These are phyloP conservation scores for Dicrostonyx torquatus DNA, from an alignment of 2,797 vertebrate species.

Conservation along the genomic window DNA sequence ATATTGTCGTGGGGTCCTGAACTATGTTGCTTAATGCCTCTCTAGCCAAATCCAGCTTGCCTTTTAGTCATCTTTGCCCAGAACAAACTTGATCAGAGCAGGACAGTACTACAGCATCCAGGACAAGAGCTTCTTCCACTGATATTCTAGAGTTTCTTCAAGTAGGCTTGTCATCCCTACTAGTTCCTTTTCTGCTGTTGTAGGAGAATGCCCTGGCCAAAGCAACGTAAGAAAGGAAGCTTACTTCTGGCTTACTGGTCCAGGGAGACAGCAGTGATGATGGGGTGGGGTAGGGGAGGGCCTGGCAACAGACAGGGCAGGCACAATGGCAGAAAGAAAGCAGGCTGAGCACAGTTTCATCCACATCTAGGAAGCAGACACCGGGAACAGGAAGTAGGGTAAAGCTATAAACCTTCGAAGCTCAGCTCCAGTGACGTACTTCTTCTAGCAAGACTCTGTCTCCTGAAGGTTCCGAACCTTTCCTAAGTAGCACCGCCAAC, in stretches of 20 bases:
- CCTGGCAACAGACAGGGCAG: not conserved
- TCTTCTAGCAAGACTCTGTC: not conserved
- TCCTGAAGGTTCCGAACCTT: not conserved
- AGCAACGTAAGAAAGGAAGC: not conserved
- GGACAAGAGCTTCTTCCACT: not conserved
- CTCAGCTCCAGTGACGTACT: not conserved
- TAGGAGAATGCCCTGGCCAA: not conserved
- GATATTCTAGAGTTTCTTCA: not conserved
- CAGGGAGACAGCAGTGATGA: not conserved
- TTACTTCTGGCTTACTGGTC: not conserved
- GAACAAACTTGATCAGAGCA: not conserved
- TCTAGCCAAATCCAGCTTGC: not conserved
- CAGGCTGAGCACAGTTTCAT: not conserved
- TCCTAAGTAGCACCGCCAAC: not conserved
- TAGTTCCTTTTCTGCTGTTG: not conserved
- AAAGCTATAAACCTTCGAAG: not conserved
- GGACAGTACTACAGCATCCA: fast-evolving
- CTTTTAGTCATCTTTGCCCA: not conserved
- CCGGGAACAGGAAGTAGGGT: not conserved
- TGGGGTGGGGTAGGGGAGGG: too few relatives aligned
- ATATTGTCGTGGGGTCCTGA: not conserved
- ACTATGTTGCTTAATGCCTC: not conserved
- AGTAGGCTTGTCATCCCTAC: too few relatives aligned
- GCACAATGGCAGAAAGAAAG: not conserved
- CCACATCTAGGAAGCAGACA: not conserved